phyloP scores from a whole-genome alignment of 1,140 invertebrate species.

The Tetramorium simillimum region DNA sequence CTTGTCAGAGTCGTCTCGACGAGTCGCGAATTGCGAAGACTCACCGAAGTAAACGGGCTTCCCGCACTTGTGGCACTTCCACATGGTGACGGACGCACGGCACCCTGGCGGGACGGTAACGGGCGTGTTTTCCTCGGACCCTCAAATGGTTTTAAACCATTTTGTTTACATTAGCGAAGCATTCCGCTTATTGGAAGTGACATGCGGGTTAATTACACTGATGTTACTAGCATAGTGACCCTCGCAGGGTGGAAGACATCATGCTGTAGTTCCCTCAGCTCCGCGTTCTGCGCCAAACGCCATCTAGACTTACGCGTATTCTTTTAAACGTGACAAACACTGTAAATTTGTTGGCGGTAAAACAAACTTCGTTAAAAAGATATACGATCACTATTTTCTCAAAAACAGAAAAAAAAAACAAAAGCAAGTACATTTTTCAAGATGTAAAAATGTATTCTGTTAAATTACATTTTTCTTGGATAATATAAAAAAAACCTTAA shows the following conservation, averaged over 20 bases:
- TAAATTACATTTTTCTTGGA: not conserved
- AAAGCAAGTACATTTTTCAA: not conserved
- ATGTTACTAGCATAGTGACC: conserved; percentile 66
- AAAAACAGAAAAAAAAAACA: not conserved
- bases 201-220: conserved; percentile 66
- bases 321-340: not conserved
- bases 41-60: conserved; percentile 95
- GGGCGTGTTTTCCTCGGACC: not conserved
- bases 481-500: not conserved
- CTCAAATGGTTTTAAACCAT: conserved; percentile 59
- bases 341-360: not conserved
- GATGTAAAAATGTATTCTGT: not conserved
- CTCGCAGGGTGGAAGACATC: not conserved
- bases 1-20: conserved; percentile 64
- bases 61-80: conserved; percentile 95
- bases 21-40: conserved; percentile 69
- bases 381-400: not conserved
- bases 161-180: conserved; percentile 67
- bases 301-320: not conserved
- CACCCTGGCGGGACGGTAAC: conserved; percentile 25
- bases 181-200: conserved; percentile 61
- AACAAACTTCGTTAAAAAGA: not conserved
- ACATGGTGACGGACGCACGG: conserved; percentile 86
- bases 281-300: not conserved
- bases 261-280: not conserved